Conservation (phyloP, 1,140 invertebrate genomes). For the Penaeus indicus region DNA sequence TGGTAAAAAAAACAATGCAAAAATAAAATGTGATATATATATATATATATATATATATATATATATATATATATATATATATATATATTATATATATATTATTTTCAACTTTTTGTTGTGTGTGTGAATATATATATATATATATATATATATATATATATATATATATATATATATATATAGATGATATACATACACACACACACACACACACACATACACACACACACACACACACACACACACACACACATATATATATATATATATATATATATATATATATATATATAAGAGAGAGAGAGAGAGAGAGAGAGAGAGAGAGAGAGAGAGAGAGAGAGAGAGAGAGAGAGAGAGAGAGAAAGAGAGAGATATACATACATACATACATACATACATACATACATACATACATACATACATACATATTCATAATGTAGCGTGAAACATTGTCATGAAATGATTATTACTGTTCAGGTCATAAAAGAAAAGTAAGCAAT, state of each 20-base stretch:
- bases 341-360: no score
- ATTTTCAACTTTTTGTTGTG: neutral
- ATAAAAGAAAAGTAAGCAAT: neutral
- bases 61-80: neutral
- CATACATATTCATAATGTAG: neutral
- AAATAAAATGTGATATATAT: no score
- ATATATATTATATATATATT: neutral
- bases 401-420: neutral
- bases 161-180: conserved; percentile 30
- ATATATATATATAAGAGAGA: neutral
- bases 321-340: no score
- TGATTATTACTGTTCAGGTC: neutral
- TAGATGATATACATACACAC: neutral
- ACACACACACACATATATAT: neutral
- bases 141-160: neutral
- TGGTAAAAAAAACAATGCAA: no score
- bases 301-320: no score
- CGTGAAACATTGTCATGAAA: neutral
- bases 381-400: neutral
- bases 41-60: no score
- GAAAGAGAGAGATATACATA: neutral
- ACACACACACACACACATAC: neutral
- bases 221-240: neutral
- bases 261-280: conserved; percentile 15
- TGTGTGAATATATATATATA: neutral